phyloP scores from a whole-genome alignment of 1,140 invertebrate species.

The Metaphire vulgaris region DNA sequence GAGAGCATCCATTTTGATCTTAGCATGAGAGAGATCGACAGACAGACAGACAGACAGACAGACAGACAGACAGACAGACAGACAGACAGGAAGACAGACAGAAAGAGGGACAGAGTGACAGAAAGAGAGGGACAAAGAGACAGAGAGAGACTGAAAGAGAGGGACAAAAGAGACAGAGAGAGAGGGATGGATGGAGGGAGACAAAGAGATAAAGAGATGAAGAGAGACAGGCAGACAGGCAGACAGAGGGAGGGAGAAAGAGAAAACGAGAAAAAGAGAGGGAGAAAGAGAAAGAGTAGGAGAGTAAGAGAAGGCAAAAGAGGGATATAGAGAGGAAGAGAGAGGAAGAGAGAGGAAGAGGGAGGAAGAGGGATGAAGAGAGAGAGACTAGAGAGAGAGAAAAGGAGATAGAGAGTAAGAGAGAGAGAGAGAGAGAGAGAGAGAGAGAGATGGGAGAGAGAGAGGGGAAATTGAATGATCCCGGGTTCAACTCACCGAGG shows the following conservation, averaged over 20 bases:
- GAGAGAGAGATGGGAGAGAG: neutral
- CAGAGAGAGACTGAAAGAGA: neutral
- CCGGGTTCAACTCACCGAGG: too few species aligned
- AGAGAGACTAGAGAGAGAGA: too few species aligned
- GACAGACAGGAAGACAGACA: neutral
- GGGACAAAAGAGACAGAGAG: neutral
- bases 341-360: neutral
- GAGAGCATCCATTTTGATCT: too few species aligned
- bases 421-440: neutral
- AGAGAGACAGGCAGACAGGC: neutral
- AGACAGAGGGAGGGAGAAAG: neutral
- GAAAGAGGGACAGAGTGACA: neutral
- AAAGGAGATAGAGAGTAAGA: neutral
- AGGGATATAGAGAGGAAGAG: neutral
- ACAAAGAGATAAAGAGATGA: neutral
- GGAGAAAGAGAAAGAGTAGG: neutral
- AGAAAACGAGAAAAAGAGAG: neutral
- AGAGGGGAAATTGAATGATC: too few species aligned
- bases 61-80: neutral
- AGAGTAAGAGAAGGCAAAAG: neutral
- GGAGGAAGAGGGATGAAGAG: neutral
- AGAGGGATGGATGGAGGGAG: neutral
- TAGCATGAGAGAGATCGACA: neutral
- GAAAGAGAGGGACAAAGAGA: neutral
- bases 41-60: neutral